Evolutionary conservation across 2,797 vertebrate genomes (phyloP).

Genomic region (Mormyrus proboscirostris): DNA sequence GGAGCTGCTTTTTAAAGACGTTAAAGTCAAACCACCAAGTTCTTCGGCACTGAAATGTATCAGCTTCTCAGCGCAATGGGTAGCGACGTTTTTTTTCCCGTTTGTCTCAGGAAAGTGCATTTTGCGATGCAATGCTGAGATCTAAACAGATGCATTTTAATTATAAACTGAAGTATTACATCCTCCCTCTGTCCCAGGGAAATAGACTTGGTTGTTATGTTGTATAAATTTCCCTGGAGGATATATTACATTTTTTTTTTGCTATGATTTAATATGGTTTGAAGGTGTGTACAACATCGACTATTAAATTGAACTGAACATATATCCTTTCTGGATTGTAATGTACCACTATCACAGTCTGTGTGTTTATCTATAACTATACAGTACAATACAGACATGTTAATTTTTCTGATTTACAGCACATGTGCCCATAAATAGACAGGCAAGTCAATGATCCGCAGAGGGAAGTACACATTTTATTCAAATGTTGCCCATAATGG

Average conservation of each 20-base stretch:
- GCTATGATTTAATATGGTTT: not conserved
- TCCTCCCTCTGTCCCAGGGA: not conserved
- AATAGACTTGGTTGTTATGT: not conserved
- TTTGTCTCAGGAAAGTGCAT: not conserved
- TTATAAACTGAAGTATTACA: not conserved
- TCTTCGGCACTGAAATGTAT: not conserved
- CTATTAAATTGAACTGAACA: not conserved
- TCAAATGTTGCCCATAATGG: constrained; percentile 3
- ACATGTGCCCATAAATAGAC: not conserved
- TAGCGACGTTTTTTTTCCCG: not conserved
- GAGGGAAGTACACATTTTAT: not conserved
- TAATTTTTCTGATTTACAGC: not conserved
- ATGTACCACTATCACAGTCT: not conserved
- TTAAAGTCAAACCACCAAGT: not conserved
- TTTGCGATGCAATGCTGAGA: not conserved
- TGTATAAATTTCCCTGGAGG: not conserved
- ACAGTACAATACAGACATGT: not conserved
- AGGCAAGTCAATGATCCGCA: not conserved
- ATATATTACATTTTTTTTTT: not conserved
- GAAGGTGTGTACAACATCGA: not conserved
- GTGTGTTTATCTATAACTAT: not conserved
- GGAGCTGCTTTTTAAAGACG: not conserved
- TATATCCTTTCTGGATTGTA: not conserved
- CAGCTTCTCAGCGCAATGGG: not conserved
- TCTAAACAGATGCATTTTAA: not conserved